Base-by-base conservation (phyloP, 2,888 invertebrate genomes). In the Sinodicranocentrus sp. region DNA sequence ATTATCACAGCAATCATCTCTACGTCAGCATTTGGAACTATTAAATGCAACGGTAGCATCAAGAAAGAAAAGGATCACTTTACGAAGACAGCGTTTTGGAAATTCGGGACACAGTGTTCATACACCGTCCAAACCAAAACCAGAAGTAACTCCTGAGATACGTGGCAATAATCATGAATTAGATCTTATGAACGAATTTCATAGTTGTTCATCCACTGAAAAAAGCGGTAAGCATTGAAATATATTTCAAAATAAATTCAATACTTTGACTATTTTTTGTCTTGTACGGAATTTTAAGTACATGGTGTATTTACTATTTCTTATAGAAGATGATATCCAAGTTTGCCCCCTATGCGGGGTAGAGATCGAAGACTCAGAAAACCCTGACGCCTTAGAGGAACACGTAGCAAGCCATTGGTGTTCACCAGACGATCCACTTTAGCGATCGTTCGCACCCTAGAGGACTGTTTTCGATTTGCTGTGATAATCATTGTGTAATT, bases 391-490 rank as follows among this genome's bases (percentile, higher is more conserved):
- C 70, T 84, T 89, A 73, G 89, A 89, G 70, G 88, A 87, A 79
- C 89, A 89, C 82, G 88, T 89, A 57, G 87, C 87, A 61, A 84
- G 84, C 57, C 89, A 89, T 84, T 89, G 88, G 88, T 85, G 85
- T 84, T 84, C 85, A 68, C 67, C 84, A 28, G 86, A 86, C 26
- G 83, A 83, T 71, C 76, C 83, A 65, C 78, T 82, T 71, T 82
- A 79, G 72, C 26, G 59, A 72, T 63, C 48, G 21, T 26, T 25
- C 57, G 71, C 72, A 67, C 73, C 82, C 73, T 67, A 48, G 73
- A 54, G 61, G 25, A 67, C 44, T 79, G 26, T 82, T 75, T 82
- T 70, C 70, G 57, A 83, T 83, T 65, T 83, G 71, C 83, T 83
- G 83, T 83, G 83, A 83, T 83, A 83, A 83, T 71, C 70, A 77